These are phyloP conservation scores for Triops longicaudatus DNA, from an alignment of 1,140 invertebrate genomes.

Conservation along the genomic window DNA sequence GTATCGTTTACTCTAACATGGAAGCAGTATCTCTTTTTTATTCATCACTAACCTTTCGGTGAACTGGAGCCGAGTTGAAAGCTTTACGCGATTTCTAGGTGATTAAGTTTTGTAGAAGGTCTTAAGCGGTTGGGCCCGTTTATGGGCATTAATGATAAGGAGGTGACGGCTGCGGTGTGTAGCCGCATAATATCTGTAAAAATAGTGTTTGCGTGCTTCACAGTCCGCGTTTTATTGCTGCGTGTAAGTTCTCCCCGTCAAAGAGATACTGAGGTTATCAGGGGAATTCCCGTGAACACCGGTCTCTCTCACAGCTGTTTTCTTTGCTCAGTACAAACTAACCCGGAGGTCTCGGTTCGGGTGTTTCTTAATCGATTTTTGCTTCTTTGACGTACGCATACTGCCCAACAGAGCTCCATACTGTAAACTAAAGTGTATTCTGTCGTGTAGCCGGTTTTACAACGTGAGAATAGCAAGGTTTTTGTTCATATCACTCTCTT, in stretches of 20 bases:
- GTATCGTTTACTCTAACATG: too few species aligned
- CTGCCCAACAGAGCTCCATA: too few species aligned
- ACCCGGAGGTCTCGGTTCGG: too few species aligned
- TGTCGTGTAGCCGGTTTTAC: background rate
- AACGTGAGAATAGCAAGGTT: background rate
- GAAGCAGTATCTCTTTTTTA: too few species aligned
- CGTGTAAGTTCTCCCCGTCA: background rate
- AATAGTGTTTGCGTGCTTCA: background rate
- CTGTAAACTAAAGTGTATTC: background rate
- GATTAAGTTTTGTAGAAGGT: background rate
- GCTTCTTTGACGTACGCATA: too few species aligned
- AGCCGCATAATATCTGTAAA: background rate
- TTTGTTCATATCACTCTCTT: background rate
- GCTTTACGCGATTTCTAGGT: background rate
- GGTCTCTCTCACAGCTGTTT: too few species aligned
- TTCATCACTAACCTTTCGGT: too few species aligned
- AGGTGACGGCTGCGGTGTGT: slow-evolving; percentile 5
- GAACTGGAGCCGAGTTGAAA: too few species aligned
- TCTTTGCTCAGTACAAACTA: too few species aligned
- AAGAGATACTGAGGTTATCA: too few species aligned
- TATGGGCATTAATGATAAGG: background rate
- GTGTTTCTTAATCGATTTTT: too few species aligned
- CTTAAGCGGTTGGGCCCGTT: background rate
- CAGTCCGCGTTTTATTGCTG: background rate
- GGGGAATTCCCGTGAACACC: too few species aligned